phyloP scores from a whole-genome alignment of 1,140 invertebrate species.

The Zaprionus davidi region DNA sequence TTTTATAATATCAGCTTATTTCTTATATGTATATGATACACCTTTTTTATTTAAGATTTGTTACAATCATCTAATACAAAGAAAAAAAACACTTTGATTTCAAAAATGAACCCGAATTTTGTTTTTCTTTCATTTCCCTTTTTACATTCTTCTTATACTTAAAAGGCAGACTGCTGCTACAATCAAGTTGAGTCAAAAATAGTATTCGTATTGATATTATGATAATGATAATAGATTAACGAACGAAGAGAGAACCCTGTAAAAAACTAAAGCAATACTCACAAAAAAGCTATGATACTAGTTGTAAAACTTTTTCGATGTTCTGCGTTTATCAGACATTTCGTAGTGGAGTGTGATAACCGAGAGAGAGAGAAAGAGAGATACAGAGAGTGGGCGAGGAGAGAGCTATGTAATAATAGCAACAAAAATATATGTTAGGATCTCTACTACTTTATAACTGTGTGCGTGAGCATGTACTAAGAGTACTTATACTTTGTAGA shows the following conservation, averaged over 20 bases:
- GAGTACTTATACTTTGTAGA: constrained; percentile 54
- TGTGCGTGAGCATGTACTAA: constrained; percentile 44
- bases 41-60: constrained; percentile 45
- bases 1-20: constrained; percentile 19
- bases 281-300: constrained; percentile 84
- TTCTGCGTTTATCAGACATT: constrained; percentile 60
- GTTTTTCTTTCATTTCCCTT: constrained; percentile 30
- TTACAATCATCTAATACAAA: constrained; percentile 58
- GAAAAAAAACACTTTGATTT: constrained; percentile 53
- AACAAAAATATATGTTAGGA: constrained; percentile 22
- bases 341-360: constrained; percentile 68
- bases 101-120: constrained; percentile 22
- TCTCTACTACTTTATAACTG: constrained; percentile 6
- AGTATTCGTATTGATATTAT: constrained; percentile 35
- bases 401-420: constrained; percentile 1
- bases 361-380: constrained; percentile 32
- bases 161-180: constrained; percentile 39
- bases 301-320: constrained; percentile 72
- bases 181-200: constrained; percentile 54
- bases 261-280: constrained; percentile 83
- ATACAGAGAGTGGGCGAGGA: constrained; percentile 20
- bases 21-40: constrained; percentile 8
- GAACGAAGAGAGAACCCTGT: constrained; percentile 66
- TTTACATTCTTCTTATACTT: constrained; percentile 7
- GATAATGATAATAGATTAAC: constrained; percentile 37